Percentiles rank a stretch among this genome's conserved stretches.
These are phyloP conservation scores for Catostomus latipinnis DNA, from an alignment of 2,797 vertebrate species.

Conservation along the genomic window DNA sequence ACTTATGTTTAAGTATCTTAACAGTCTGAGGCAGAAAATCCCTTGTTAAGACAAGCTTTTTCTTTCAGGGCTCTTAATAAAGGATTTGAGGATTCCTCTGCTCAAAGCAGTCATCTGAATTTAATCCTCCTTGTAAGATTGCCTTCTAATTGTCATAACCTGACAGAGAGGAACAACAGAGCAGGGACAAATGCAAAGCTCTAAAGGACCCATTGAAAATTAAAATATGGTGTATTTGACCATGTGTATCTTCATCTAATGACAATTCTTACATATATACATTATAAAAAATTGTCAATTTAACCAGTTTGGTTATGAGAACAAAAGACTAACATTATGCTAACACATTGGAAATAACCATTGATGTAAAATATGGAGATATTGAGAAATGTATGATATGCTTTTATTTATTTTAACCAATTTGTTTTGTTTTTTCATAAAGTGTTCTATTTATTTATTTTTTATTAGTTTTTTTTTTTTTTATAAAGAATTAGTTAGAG, in stretches of 20 bases:
- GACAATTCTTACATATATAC: not conserved
- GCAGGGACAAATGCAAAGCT: constrained; percentile 25
- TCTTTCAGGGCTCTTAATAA: constrained; percentile 47
- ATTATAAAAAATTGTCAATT: not conserved
- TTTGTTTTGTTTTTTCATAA: not conserved
- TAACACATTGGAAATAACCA: constrained; percentile 1
- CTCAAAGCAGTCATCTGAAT: constrained; percentile 52
- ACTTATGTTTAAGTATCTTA: constrained; percentile 47
- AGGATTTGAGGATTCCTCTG: constrained; percentile 50
- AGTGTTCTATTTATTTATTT: not conserved
- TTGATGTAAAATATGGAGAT: constrained; percentile 6
- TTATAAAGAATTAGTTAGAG: constrained; percentile 46
- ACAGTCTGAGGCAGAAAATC: constrained; percentile 51
- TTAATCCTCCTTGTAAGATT: constrained; percentile 59
- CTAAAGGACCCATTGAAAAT: constrained; percentile 32
- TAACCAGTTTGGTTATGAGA: not conserved
- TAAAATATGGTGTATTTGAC: constrained; percentile 1
- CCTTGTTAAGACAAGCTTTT: constrained; percentile 48
- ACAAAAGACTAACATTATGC: not conserved
- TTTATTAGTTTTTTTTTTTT: no score
- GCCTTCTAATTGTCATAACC: constrained; percentile 57
- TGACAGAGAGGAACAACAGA: constrained; percentile 44
- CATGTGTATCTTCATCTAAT: not conserved
- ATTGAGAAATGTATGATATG: constrained; percentile 19
- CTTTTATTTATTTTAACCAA: constrained; percentile 10